Conservation (phyloP, 1,140 invertebrate genomes). For the Centruroides vittatus region DNA sequence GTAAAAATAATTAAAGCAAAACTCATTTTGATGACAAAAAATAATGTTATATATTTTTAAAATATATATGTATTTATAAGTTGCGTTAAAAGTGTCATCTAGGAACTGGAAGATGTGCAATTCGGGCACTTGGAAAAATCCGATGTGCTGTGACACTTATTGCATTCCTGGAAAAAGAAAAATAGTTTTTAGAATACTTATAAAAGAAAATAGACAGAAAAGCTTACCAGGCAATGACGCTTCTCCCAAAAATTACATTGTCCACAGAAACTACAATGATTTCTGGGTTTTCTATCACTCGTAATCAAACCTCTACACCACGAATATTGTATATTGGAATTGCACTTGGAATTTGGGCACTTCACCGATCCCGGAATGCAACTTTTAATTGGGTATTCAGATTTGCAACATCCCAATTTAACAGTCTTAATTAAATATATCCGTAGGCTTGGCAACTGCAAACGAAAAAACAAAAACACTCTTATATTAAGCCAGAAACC, state of each 20-base stretch:
- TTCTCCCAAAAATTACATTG: slow-evolving; percentile 7
- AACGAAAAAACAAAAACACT: neutral
- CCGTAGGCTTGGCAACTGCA: neutral
- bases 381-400: neutral
- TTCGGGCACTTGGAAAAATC: neutral
- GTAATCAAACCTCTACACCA: slow-evolving; percentile 8
- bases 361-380: slow-evolving; percentile 7
- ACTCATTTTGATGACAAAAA: no score
- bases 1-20: no score
- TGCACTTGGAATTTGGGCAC: slow-evolving; percentile 7
- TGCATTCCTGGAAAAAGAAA: slow-evolving; percentile 2
- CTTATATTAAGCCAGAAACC: no score
- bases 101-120: neutral
- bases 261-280: slow-evolving; percentile 10
- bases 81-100: no score
- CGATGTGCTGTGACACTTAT: neutral
- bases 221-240: slow-evolving; percentile 8
- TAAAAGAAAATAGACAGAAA: neutral
- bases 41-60: no score
- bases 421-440: neutral
- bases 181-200: neutral
- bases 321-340: slow-evolving; percentile 4
- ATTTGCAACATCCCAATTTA: slow-evolving; percentile 6
- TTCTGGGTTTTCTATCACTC: slow-evolving; percentile 7
- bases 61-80: no score